Conservation (phyloP, 2,888 invertebrate genomes). For the Perizoma affinitatum region DNA sequence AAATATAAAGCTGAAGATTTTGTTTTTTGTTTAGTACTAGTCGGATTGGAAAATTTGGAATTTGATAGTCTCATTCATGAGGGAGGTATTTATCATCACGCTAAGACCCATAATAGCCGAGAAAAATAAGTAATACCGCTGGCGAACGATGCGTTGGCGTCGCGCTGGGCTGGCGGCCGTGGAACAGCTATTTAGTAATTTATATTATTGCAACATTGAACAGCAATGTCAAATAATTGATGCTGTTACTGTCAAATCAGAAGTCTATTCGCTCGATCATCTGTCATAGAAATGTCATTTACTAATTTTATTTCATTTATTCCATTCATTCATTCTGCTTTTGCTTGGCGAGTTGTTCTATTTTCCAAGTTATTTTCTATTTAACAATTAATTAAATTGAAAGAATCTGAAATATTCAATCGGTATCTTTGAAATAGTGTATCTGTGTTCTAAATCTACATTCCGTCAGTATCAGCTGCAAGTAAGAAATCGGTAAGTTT, state of each 20-base stretch:
- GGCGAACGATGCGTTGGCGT: too few species aligned
- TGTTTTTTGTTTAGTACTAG: too few species aligned
- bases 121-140: too few species aligned
- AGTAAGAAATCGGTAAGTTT: slow-evolving; percentile 46
- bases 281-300: too few species aligned
- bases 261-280: background rate
- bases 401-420: slow-evolving; percentile 42
- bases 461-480: slow-evolving; percentile 11
- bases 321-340: background rate
- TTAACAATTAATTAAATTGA: slow-evolving; percentile 44
- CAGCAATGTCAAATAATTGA: background rate
- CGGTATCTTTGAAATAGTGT: slow-evolving; percentile 48
- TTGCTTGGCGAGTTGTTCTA: slow-evolving; percentile 15
- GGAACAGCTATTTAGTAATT: too few species aligned
- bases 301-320: background rate
- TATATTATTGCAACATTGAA: background rate
- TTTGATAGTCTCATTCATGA: too few species aligned
- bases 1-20: too few species aligned
- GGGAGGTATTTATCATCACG: too few species aligned
- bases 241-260: background rate
- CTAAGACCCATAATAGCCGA: too few species aligned
- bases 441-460: slow-evolving; percentile 32
- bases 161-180: too few species aligned
- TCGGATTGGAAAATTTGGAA: too few species aligned
- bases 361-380: background rate